Evolutionary conservation across 2,113 vertebrate species (phyloP).

Genomic region (Grus americana): DNA sequence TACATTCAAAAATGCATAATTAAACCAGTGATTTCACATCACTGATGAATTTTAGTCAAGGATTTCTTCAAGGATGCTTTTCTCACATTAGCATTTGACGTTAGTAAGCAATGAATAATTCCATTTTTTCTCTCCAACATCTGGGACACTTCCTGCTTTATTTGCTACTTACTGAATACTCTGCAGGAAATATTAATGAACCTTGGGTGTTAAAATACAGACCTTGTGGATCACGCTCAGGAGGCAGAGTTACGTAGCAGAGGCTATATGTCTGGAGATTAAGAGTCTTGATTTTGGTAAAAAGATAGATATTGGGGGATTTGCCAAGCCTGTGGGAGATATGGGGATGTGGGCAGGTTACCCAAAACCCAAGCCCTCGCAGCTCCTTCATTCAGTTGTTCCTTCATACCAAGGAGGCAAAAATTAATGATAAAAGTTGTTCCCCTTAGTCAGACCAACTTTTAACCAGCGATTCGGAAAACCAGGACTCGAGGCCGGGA

Average conservation of each 20-base stretch:
- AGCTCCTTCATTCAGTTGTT: neutral
- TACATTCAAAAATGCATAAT: slow-evolving; percentile 67
- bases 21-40: slow-evolving; percentile 67
- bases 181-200: slow-evolving; percentile 69
- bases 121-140: slow-evolving; percentile 72
- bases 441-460: neutral
- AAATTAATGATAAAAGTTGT: neutral
- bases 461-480: neutral
- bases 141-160: slow-evolving; percentile 71
- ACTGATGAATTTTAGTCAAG: slow-evolving; percentile 73
- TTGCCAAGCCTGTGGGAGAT: neutral
- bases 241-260: neutral
- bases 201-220: neutral
- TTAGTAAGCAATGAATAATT: slow-evolving; percentile 76
- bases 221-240: neutral
- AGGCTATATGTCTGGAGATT: neutral
- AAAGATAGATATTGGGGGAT: neutral
- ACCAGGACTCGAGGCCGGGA: fast-evolving
- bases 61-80: slow-evolving; percentile 74
- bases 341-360: neutral
- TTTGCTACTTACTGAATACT: slow-evolving; percentile 54
- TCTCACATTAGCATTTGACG: slow-evolving; percentile 72
- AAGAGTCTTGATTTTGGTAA: slow-evolving; percentile 24
- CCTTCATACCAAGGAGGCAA: neutral
- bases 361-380: neutral